Evolutionary conservation across 1,140 invertebrate genomes (phyloP), one percentile per base, ranked within the genome.

Genomic region (Drosophila takahashii): DNA sequence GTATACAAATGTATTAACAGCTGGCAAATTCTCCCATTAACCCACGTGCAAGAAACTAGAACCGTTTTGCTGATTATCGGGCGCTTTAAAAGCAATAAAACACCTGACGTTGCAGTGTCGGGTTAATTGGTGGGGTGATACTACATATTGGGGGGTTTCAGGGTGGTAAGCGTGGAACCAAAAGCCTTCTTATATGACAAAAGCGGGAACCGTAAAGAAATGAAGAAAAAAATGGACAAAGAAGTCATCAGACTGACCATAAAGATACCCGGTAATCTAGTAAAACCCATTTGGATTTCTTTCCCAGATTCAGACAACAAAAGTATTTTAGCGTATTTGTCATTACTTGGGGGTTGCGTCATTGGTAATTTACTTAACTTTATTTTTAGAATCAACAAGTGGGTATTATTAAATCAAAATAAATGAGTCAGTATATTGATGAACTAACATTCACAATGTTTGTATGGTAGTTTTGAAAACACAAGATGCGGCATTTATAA

Each of bases 181-280:
- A n/a, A 48, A 13, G n/a, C 16, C 36, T 27, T 32, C 27, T 51
- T 36, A 9, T 11, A 18, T 34, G 36, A 36, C 62, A 61, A 62
- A 32, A 58, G 15, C 7, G 4, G 4, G 15, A 22, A 22, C 27
- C 10, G 18, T 13, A 34, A 16, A 56, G 34, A 32, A 62, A 34
- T 16, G n/a, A n/a, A 10, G n/a, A n/a, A 10, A 26, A 48, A 18
- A 60, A 36, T 7, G 22, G 27, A 7, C 3, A 16, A 15, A 10
- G 4, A 18, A 56, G n/a, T 7, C 15, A 10, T n/a, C 1, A 34
- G n/a, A 15, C 36, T 13, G 36, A 36, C 45, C 16, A 32, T 51
- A 65, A 51, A 64, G 45, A 67, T 67, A 65, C 36, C 58, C n/a
- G 26, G 58, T 15, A 61, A 32, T 66, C 39, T 34, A 16, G 27